Percentiles rank a stretch among this genome's conserved stretches.
phyloP scores from a whole-genome alignment of 2,888 invertebrate species.

The Chrysina gloriosa region DNA sequence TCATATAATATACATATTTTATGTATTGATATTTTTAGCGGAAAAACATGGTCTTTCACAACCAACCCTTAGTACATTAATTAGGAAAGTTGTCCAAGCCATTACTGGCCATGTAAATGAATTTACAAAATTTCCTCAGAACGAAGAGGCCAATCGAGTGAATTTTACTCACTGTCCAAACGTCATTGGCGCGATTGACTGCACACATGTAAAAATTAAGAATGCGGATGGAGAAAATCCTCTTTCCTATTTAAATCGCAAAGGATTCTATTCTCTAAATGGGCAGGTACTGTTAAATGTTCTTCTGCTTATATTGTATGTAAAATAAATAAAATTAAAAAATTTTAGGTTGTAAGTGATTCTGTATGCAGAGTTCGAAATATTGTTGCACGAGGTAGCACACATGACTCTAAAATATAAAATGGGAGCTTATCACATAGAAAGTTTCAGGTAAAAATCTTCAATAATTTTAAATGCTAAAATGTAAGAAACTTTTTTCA shows the following conservation, averaged over 20 bases:
- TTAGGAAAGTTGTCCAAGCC: neutral
- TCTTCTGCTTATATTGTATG: neutral
- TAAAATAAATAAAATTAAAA: no score
- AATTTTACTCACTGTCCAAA: neutral
- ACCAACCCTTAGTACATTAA: neutral
- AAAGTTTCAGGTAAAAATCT: neutral
- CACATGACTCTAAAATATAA: neutral
- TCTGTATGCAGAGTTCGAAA: neutral
- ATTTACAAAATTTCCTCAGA: neutral
- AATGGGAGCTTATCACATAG: neutral
- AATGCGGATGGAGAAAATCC: neutral
- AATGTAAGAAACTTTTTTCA: neutral
- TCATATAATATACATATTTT: neutral
- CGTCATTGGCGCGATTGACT: neutral
- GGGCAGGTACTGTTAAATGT: neutral
- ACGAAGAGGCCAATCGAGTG: neutral
- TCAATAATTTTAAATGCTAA: no score
- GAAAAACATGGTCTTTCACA: neutral
- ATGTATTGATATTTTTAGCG: neutral
- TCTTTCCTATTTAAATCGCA: neutral
- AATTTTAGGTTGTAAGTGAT: neutral
- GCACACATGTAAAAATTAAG: neutral
- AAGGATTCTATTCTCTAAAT: neutral
- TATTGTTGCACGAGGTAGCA: neutral
- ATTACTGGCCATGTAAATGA: neutral